Base-by-base conservation (phyloP, 2,113 vertebrate species). In the Strix uralensis region DNA sequence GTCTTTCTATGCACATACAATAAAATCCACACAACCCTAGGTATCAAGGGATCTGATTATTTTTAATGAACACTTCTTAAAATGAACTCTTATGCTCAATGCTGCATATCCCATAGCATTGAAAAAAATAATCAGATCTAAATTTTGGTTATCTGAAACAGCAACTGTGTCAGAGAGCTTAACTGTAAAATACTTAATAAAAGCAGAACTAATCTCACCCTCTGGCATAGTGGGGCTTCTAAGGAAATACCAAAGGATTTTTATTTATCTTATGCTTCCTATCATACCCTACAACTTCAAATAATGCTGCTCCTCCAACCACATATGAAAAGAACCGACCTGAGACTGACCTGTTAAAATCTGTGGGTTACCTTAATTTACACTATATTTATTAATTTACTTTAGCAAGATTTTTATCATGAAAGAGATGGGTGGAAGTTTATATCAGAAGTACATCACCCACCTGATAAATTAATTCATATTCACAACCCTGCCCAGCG, bases 271-370 rank as follows among this genome's bases (percentile, higher is more conserved):
- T 66, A 16, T 2, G 6, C 3, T 46, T 74, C 5, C 15, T 47
- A 47, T 10, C 5, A 5, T 1, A 54, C 4, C 19, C 47, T 21
- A 44, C 1, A 85, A 27, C 38, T 62, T 38, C 23, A 81, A 81
- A 55, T 9, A 67, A 42, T 18, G 44, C 16, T 79, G 38, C 10
- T 1, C 2, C 27, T 92, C 40, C 52, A 67, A 44, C 11, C 26
- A 70, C 15, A 18, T 15, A 8, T 0, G 0, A 71, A 4, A 46
- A 30, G 27, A 55, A 61, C 0, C 2, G 4, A 29, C 3, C 18
- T 21, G 11, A 47, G 9, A 54, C 19, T 3, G 62, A 72, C 9
- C 25, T 27, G 6, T n/a, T 63, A 42, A 59, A 78, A 73, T 10
- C 3, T 18, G 29, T 47, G 11, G 2, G 11, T 10, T 49, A n/a